These are phyloP conservation scores for Tenthredo amoena DNA, from an alignment of 2,888 invertebrate genomes.

Conservation along the genomic window DNA sequence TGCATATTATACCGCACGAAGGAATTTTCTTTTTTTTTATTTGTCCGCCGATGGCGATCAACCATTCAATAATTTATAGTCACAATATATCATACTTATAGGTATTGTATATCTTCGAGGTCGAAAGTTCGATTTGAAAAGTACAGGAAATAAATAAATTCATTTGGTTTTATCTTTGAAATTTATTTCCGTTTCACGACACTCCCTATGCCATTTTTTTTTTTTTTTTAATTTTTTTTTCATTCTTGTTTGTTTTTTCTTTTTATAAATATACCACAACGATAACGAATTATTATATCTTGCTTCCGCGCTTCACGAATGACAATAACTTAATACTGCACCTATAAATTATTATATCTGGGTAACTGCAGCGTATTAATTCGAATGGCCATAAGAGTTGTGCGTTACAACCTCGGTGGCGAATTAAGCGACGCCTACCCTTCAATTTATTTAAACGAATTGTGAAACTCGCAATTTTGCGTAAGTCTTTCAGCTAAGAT, in stretches of 20 bases:
- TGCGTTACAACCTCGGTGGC: background rate
- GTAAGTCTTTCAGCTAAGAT: constrained; percentile 58
- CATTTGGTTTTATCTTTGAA: background rate
- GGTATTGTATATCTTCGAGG: background rate
- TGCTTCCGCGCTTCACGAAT: constrained; percentile 17
- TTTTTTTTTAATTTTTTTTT: background rate
- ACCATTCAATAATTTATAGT: background rate
- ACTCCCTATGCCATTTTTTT: background rate
- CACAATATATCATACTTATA: background rate
- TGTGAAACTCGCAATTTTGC: constrained; percentile 23
- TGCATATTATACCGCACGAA: background rate
- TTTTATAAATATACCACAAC: constrained; percentile 26
- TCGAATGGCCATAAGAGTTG: background rate
- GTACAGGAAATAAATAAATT: background rate
- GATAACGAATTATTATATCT: constrained; percentile 26
- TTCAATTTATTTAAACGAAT: constrained; percentile 30
- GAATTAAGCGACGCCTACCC: background rate
- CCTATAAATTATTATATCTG: background rate
- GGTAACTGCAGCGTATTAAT: background rate
- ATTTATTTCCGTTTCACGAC: background rate
- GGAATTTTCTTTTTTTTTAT: background rate
- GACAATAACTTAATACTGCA: constrained; percentile 28
- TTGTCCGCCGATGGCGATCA: background rate
- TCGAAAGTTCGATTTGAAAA: background rate
- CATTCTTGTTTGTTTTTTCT: background rate